A percentile compares a stretch with the other conserved stretches of the same genome.
phyloP scores from a whole-genome alignment of 2,888 invertebrate species.

The Malthinus seriepunctatus region DNA sequence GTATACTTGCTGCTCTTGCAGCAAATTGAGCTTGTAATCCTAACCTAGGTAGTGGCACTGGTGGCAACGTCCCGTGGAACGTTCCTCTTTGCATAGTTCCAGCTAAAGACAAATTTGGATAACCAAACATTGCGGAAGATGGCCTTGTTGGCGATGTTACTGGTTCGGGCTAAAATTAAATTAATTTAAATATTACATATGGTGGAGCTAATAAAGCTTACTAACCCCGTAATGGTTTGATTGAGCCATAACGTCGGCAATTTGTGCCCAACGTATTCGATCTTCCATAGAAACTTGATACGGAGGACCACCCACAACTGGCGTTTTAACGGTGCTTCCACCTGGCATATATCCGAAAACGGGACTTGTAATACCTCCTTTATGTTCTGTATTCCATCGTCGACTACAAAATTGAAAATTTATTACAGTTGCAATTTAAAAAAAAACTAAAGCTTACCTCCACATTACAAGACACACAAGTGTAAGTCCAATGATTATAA shows the following conservation, averaged over 20 bases:
- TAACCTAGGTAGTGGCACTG: slow-evolving; percentile 72
- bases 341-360: slow-evolving; percentile 85
- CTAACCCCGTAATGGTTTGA: slow-evolving; percentile 83
- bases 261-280: slow-evolving; percentile 85
- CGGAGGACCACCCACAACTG: slow-evolving; percentile 74
- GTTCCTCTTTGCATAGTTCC: slow-evolving; percentile 54
- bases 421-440: too few species aligned
- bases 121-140: slow-evolving; percentile 83
- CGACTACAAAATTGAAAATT: slow-evolving; percentile 62
- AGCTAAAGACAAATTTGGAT: slow-evolving; percentile 63
- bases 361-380: slow-evolving; percentile 77
- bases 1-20: slow-evolving; percentile 48
- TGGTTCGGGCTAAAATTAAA: slow-evolving; percentile 66
- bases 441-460: slow-evolving; percentile 63
- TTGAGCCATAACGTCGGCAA: slow-evolving; percentile 86
- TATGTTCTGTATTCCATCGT: slow-evolving; percentile 88
- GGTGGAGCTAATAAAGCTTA: not conserved
- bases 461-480: slow-evolving; percentile 86
- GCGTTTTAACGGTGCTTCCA: slow-evolving; percentile 72
- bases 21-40: slow-evolving; percentile 55
- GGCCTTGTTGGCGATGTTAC: slow-evolving; percentile 73
- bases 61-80: slow-evolving; percentile 63
- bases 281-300: slow-evolving; percentile 81
- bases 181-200: slow-evolving; percentile 8
- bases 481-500: slow-evolving; percentile 85